Evolutionary conservation across 2,888 invertebrate genomes (phyloP).

Genomic region (Brassicogethes aeneus): DNA sequence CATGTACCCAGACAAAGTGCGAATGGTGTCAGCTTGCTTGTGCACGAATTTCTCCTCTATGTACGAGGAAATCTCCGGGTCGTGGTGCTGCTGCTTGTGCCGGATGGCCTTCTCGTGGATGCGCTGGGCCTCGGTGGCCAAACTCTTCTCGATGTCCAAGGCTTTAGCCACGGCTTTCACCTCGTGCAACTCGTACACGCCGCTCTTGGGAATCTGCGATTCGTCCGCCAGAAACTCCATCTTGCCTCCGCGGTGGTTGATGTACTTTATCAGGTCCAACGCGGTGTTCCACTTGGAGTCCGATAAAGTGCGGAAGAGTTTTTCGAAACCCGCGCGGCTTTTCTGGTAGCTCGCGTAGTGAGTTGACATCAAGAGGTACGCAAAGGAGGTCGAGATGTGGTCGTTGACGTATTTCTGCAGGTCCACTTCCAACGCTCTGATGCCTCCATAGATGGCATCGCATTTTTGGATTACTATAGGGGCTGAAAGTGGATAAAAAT

Average conservation of each 20-base stretch:
- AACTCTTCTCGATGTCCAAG: constrained; percentile 63
- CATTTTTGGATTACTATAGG: constrained; percentile 43
- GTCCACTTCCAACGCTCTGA: constrained; percentile 43
- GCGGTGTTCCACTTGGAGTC: constrained; percentile 67
- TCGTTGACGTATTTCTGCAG: constrained; percentile 50
- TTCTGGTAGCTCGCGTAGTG: constrained; percentile 70
- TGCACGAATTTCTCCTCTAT: constrained; percentile 70
- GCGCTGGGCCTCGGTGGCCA: constrained; percentile 57
- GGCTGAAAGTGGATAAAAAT: too few relatives aligned
- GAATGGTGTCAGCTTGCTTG: constrained; percentile 56
- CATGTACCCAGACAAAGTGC: constrained; percentile 64
- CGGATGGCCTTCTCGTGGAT: constrained; percentile 58
- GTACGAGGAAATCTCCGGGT: constrained; percentile 65
- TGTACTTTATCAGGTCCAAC: constrained; percentile 68
- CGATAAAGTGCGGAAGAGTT: constrained; percentile 62
- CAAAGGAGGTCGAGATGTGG: constrained; percentile 64
- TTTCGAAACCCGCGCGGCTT: constrained; percentile 67
- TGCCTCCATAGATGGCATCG: constrained; percentile 56
- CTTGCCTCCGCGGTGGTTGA: constrained; percentile 60
- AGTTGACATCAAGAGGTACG: constrained; percentile 64
- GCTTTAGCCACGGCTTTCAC: constrained; percentile 64
- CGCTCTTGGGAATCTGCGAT: constrained; percentile 37
- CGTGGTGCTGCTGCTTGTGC: constrained; percentile 48
- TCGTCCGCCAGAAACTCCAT: constrained; percentile 44
- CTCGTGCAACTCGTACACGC: constrained; percentile 55